Conservation (phyloP, 92 coral and sea anemone species). For the Bergia sp. region DNA sequence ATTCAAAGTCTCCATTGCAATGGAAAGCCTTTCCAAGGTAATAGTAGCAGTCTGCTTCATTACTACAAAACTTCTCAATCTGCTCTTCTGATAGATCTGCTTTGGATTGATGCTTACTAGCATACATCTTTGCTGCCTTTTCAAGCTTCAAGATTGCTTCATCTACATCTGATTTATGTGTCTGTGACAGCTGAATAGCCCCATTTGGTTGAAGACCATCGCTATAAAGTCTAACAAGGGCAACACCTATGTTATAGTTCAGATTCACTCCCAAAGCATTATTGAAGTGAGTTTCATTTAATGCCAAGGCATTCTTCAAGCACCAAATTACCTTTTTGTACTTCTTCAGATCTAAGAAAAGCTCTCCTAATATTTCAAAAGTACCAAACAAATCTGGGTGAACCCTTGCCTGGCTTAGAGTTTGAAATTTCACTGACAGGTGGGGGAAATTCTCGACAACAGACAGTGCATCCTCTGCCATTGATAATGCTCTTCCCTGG, state of each 20-base stretch:
- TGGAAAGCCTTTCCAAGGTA: constrained; percentile 23
- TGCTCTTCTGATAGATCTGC: background rate
- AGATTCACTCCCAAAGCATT: background rate
- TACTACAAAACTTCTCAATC: background rate
- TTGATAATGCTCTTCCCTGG: background rate
- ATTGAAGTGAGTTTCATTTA: background rate
- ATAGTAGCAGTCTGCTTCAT: constrained; percentile 29
- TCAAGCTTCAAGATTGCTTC: constrained; percentile 10
- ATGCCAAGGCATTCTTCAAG: background rate
- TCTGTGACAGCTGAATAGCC: background rate
- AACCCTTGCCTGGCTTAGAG: too few species aligned
- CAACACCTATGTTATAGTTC: background rate
- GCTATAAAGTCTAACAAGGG: background rate
- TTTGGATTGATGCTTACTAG: background rate
- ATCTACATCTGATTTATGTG: background rate
- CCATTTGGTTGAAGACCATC: background rate
- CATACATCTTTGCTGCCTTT: constrained; percentile 15
- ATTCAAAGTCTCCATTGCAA: background rate
- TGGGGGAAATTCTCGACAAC: constrained; percentile 5
- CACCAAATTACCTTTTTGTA: constrained; percentile 22
- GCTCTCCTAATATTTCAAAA: background rate
- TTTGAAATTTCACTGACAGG: background rate
- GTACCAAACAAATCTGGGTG: background rate
- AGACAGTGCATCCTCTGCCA: constrained; percentile 13
- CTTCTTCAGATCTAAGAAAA: constrained; percentile 3